These are phyloP conservation scores for Tipula helvola DNA, from an alignment of 2,888 invertebrate genomes.

Conservation along the genomic window DNA sequence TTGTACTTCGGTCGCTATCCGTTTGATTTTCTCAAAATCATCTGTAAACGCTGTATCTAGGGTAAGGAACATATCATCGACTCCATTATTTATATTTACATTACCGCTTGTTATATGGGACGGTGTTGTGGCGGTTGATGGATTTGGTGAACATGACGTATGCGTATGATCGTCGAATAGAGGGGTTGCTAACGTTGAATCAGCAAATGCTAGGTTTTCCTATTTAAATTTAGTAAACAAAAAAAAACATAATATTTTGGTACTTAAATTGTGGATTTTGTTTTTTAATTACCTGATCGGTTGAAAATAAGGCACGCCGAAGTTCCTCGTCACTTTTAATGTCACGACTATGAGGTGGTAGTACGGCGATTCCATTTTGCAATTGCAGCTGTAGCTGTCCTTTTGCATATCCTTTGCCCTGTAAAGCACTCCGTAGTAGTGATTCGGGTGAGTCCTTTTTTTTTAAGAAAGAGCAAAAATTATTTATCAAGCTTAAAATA, in stretches of 20 bases:
- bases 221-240: constrained; percentile 14
- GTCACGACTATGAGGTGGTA: constrained; percentile 34
- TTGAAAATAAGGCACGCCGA: constrained; percentile 41
- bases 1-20: constrained; percentile 70
- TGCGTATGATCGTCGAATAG: constrained; percentile 28
- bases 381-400: constrained; percentile 32
- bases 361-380: constrained; percentile 31
- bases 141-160: constrained; percentile 11
- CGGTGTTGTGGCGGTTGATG: constrained; percentile 18
- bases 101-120: constrained; percentile 16
- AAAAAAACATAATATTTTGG: not conserved
- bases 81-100: constrained; percentile 20
- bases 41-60: constrained; percentile 45
- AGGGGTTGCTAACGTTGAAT: constrained; percentile 31
- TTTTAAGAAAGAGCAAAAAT: not conserved
- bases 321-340: constrained; percentile 46
- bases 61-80: constrained; percentile 37
- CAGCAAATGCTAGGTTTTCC: constrained; percentile 32
- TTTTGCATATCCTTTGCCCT: constrained; percentile 53
- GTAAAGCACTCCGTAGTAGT: constrained; percentile 66
- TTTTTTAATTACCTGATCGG: constrained; percentile 29
- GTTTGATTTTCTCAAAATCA: constrained; percentile 73
- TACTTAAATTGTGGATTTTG: not conserved
- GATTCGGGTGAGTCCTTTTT: constrained; percentile 48
- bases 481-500: too few species aligned